phyloP scores from a whole-genome alignment of 2,888 invertebrate species.

The Mimumesa dahlbomi region DNA sequence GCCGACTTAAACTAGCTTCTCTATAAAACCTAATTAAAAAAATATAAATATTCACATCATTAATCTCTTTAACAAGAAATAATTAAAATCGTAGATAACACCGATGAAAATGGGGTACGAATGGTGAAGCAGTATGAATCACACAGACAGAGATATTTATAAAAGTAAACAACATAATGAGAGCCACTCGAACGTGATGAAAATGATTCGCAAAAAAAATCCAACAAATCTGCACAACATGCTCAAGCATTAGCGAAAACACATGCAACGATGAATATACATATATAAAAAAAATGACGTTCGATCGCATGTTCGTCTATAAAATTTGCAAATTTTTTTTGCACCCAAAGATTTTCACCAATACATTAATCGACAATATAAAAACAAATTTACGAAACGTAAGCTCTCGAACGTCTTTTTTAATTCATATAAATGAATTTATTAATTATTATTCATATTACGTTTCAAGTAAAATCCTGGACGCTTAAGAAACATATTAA shows the following conservation, averaged over 20 bases:
- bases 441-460: conserved; percentile 32
- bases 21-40: no score
- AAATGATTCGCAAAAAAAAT: conserved; percentile 39
- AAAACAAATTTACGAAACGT: neutral
- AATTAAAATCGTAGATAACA: conserved; percentile 14
- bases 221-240: conserved; percentile 56
- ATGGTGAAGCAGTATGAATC: conserved; percentile 17
- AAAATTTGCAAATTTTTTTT: no score
- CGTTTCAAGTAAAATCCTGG: conserved; percentile 43
- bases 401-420: conserved; percentile 22
- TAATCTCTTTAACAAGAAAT: no score
- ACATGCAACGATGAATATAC: conserved; percentile 59
- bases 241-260: conserved; percentile 50
- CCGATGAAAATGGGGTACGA: neutral
- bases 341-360: no score
- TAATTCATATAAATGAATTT: conserved; percentile 19
- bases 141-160: conserved; percentile 37
- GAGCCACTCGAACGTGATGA: conserved; percentile 36
- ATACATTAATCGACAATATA: no score
- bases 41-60: no score
- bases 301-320: conserved; percentile 12
- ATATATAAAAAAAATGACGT: conserved; percentile 26
- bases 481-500: conserved; percentile 27
- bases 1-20: no score
- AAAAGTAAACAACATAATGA: conserved; percentile 5